phyloP scores from a whole-genome alignment of 2,888 invertebrate genomes.

The Scrobipalpa atriplicella region DNA sequence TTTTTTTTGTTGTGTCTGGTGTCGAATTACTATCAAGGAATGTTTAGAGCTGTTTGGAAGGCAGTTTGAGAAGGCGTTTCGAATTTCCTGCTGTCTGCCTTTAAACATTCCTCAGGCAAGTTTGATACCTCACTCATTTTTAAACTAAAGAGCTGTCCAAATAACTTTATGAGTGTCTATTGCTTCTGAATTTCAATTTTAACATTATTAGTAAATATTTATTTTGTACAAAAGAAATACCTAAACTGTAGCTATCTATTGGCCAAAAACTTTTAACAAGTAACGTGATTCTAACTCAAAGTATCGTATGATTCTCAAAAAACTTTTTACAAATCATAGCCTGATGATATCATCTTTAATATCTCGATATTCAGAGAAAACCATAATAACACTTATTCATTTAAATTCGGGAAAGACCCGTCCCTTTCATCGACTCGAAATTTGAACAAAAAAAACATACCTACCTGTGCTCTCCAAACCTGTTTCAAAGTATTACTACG shows the following conservation, averaged over 20 bases:
- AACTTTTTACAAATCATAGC: too few relatives aligned
- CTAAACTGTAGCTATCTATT: too few relatives aligned
- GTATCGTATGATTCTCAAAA: too few relatives aligned
- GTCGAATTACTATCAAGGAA: constrained; percentile 78
- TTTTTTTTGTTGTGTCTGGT: constrained; percentile 67
- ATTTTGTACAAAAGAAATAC: too few relatives aligned
- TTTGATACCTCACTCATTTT: background rate
- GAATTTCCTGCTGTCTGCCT: constrained; percentile 36
- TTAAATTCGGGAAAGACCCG: constrained; percentile 61
- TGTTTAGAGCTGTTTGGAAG: constrained; percentile 53
- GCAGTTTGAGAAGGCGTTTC: constrained; percentile 50
- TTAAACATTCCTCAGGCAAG: constrained; percentile 19
- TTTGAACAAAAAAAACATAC: constrained; percentile 48
- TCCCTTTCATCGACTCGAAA: constrained; percentile 37
- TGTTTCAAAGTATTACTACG: constrained; percentile 67
- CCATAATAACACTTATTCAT: background rate
- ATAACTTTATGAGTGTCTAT: too few relatives aligned
- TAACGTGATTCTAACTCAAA: too few relatives aligned
- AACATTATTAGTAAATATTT: too few relatives aligned
- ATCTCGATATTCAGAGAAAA: background rate
- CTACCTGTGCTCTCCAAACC: constrained; percentile 65
- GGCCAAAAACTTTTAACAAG: too few relatives aligned
- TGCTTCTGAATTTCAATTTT: too few relatives aligned
- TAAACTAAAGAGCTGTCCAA: background rate
- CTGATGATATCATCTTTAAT: too few relatives aligned